phyloP scores from a whole-genome alignment of 2,888 invertebrate genomes.

The Sialis fuliginosa region DNA sequence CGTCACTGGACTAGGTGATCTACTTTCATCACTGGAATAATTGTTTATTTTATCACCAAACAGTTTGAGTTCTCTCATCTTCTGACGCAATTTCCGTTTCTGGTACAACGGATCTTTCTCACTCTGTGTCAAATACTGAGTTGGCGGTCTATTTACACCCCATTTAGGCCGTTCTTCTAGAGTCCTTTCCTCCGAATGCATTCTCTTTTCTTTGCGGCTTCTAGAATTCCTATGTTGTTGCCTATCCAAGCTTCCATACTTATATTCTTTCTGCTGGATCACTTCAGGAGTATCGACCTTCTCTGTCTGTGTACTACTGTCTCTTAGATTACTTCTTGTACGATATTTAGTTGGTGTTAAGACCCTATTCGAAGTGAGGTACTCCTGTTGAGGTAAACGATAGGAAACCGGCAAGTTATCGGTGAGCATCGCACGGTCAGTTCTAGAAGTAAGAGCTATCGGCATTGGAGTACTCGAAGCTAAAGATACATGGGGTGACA shows the following conservation, averaged over 20 bases:
- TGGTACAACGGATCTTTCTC: constrained; percentile 77
- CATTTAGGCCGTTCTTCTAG: constrained; percentile 53
- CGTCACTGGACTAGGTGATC: constrained; percentile 34
- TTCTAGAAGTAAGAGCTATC: constrained; percentile 12
- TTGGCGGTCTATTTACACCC: constrained; percentile 60
- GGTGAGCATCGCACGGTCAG: neutral
- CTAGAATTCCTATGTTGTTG: constrained; percentile 16
- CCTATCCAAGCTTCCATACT: constrained; percentile 20
- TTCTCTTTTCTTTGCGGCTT: constrained; percentile 34
- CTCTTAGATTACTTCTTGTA: constrained; percentile 30
- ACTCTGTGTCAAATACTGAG: constrained; percentile 74
- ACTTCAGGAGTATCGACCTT: constrained; percentile 9
- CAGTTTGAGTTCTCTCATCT: constrained; percentile 32
- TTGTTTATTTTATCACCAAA: constrained; percentile 33
- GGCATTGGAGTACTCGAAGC: constrained; percentile 18
- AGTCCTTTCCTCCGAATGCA: constrained; percentile 34
- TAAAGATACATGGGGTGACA: constrained; percentile 27
- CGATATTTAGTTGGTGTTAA: constrained; percentile 38
- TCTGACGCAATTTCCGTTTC: constrained; percentile 46
- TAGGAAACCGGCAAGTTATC: neutral
- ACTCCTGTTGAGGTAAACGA: constrained; percentile 7
- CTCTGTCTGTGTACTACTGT: constrained; percentile 55
- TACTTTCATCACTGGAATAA: constrained; percentile 41
- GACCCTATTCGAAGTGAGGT: constrained; percentile 28
- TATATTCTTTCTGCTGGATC: constrained; percentile 13